A percentile compares a stretch with the other conserved stretches of the same genome.
phyloP scores from a whole-genome alignment of 2,113 vertebrate genomes.

The Neopipo cinnamomea region DNA sequence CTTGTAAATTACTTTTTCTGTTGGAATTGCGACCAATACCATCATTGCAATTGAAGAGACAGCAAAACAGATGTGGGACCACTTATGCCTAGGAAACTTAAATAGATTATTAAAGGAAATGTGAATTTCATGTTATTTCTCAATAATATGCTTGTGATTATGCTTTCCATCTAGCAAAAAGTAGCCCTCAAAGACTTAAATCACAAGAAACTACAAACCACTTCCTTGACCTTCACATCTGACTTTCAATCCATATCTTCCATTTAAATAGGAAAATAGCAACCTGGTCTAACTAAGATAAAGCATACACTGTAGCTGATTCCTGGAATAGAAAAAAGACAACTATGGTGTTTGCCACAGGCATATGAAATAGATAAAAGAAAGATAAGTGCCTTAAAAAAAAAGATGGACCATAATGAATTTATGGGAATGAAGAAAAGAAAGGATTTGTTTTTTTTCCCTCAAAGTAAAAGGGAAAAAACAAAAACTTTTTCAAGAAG shows the following conservation, averaged over 20 bases:
- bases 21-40: not conserved
- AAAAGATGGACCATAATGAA: constrained; percentile 63
- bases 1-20: not conserved
- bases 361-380: constrained; percentile 74
- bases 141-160: not conserved
- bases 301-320: constrained; percentile 39
- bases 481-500: constrained; percentile 24
- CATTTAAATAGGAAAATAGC: constrained; percentile 72
- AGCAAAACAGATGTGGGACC: not conserved
- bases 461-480: constrained; percentile 1
- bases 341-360: constrained; percentile 60
- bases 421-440: not conserved
- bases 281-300: constrained; percentile 55
- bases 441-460: not conserved
- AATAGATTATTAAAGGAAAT: not conserved
- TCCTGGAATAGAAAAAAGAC: constrained; percentile 51
- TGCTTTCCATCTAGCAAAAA: not conserved
- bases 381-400: constrained; percentile 65
- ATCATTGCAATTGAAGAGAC: not conserved
- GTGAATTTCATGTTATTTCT: not conserved
- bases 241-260: constrained; percentile 69
- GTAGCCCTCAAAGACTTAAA: not conserved
- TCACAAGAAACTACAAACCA: not conserved
- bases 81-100: not conserved
- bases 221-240: constrained; percentile 69